Evolutionary conservation across 1,140 invertebrate genomes (phyloP), one percentile per base, ranked within the genome.

Genomic region (Luehdorfia chinensis): DNA sequence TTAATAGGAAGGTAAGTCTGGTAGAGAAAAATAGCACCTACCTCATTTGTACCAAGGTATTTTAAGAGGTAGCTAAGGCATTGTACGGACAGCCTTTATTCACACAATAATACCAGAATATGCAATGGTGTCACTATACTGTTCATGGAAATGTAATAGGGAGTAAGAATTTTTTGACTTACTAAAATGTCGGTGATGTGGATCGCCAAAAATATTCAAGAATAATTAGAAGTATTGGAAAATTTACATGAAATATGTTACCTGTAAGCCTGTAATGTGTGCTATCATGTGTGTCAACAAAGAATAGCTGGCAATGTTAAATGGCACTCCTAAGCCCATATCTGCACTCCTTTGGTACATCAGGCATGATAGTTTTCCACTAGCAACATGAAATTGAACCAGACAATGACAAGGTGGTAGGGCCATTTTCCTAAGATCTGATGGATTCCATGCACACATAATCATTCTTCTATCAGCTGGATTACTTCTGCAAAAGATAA

Each of bases 291-390:
- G 93, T 6, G 96, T 98, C 0, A 99, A 88, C 3, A 99, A 74
- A 1, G 97, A 92, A 88, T 99, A 99, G 52, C 96, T 98, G 9
- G 98, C 98, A 66, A 99, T 98, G 78, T 99, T 99, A 75, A 99
- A 99, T 11, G 98, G 98, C 1, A 99, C 97, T 12, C 98, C 98
- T 1, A 99, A 87, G 4, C 97, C 97, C 93, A 99, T 96, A 85
- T 99, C 98, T 9, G 96, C 98, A 53, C 97, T 98, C 67, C 98
- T 89, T 87, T 99, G 98, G 80, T 99, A 99, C 50, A 99, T 79
- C 65, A 97, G 93, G 76, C 97, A 99, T 2, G 95, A 98, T 0
- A 96, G 74, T 65, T 93, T 88, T 7, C 92, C 93, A 84, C 96
- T 89, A 0, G 91, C 89, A 0, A 99, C 98, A 89, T 95, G 97